Evolutionary conservation across 2,113 vertebrate genomes (phyloP).

Genomic region (Anseranas semipalmata): DNA sequence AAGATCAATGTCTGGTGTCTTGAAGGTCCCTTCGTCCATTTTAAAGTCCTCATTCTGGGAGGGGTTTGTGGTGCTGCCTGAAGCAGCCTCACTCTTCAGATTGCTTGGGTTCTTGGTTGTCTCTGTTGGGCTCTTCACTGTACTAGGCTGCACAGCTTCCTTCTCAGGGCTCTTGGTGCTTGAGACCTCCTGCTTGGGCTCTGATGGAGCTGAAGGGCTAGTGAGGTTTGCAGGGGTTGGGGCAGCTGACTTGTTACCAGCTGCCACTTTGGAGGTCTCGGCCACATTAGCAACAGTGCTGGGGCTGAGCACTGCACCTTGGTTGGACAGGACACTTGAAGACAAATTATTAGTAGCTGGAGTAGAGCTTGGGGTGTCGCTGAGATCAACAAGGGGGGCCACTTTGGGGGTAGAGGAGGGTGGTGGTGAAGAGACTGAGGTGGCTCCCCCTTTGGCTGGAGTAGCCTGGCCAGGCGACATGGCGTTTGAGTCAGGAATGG

Average conservation of each 20-base stretch:
- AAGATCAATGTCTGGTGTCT: slow-evolving; percentile 89
- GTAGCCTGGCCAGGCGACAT: slow-evolving; percentile 69
- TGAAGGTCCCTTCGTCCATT: slow-evolving; percentile 93
- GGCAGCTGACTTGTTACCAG: slow-evolving; percentile 59
- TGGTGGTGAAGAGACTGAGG: slow-evolving; percentile 65
- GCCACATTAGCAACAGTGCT: slow-evolving; percentile 46
- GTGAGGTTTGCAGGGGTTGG: slow-evolving; percentile 62
- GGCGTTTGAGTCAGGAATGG: slow-evolving; percentile 79
- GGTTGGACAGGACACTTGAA: slow-evolving; percentile 73
- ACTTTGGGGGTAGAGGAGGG: slow-evolving; percentile 81
- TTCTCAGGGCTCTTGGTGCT: slow-evolving; percentile 78
- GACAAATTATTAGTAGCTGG: slow-evolving; percentile 69
- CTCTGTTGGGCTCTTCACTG: slow-evolving; percentile 75
- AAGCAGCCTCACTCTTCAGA: slow-evolving; percentile 80
- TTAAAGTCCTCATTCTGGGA: slow-evolving; percentile 90
- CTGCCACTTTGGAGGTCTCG: slow-evolving; percentile 73
- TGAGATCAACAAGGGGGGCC: slow-evolving; percentile 90
- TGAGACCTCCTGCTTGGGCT: slow-evolving; percentile 77
- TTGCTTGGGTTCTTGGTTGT: slow-evolving; percentile 76
- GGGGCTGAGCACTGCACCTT: slow-evolving; percentile 77
- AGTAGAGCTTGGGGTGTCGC: slow-evolving; percentile 77
- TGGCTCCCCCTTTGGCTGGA: slow-evolving; percentile 70
- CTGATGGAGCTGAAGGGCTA: slow-evolving; percentile 73
- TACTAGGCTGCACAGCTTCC: slow-evolving; percentile 78
- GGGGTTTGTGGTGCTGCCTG: slow-evolving; percentile 78